phyloP scores from a whole-genome alignment of 1,140 invertebrate species.

The Araneus ventricosus region DNA sequence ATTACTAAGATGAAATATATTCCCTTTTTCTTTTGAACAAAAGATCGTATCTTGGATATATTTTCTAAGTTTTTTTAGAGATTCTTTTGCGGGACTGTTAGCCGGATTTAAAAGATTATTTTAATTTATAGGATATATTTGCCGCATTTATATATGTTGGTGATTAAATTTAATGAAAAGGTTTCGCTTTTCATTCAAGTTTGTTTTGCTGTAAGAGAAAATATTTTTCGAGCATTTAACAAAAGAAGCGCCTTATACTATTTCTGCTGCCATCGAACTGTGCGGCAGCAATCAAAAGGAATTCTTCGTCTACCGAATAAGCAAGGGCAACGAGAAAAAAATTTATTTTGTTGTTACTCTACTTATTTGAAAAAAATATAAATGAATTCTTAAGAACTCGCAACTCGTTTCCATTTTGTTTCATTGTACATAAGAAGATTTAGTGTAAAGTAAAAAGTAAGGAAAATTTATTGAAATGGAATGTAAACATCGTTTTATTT shows the following conservation, averaged over 20 bases:
- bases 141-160: neutral
- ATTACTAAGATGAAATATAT: conserved; percentile 27
- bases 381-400: neutral
- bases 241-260: neutral
- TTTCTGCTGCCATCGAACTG: neutral
- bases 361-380: neutral
- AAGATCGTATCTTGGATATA: neutral
- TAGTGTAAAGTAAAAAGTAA: too few species aligned
- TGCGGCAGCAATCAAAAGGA: neutral
- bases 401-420: too few species aligned
- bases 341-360: neutral
- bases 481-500: too few species aligned
- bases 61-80: neutral
- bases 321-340: neutral
- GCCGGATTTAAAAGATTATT: neutral
- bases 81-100: neutral
- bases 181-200: neutral
- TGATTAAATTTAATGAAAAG: neutral
- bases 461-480: too few species aligned
- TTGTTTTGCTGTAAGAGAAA: neutral
- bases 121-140: neutral
- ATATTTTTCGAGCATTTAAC: neutral
- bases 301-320: neutral
- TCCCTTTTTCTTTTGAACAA: neutral
- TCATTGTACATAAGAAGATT: too few species aligned